Percentiles rank a stretch among this genome's conserved stretches.
Evolutionary conservation across 2,113 vertebrate genomes (phyloP).

Genomic region (Pao palembangensis): DNA sequence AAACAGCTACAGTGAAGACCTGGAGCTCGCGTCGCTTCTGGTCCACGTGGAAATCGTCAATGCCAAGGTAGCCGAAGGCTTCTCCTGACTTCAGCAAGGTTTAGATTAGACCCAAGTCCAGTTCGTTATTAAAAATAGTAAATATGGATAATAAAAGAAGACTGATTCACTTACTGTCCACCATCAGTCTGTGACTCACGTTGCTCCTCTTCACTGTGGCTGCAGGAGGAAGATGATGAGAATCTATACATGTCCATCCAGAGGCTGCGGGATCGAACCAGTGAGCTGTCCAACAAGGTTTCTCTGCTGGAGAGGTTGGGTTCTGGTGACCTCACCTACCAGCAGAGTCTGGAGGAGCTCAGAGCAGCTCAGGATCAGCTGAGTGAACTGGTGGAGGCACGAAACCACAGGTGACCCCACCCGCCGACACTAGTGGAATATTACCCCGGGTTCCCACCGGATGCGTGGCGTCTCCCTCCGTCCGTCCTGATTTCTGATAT

Average conservation of each 20-base stretch:
- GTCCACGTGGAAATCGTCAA: conserved; percentile 85
- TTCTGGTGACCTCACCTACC: conserved; percentile 77
- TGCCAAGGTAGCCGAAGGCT: conserved; percentile 76
- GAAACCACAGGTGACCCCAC: conserved; percentile 79
- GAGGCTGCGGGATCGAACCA: conserved; percentile 81
- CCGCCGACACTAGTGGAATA: background rate
- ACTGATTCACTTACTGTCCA: no score
- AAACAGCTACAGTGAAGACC: conserved; percentile 85
- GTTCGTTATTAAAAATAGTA: no score
- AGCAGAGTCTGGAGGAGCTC: conserved; percentile 82
- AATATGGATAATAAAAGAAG: no score
- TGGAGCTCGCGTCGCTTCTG: conserved; percentile 80
- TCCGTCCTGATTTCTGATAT: no score
- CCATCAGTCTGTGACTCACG: background rate
- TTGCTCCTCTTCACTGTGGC: background rate
- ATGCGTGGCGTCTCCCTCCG: no score
- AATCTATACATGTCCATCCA: conserved; percentile 86
- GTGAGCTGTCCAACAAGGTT: conserved; percentile 80
- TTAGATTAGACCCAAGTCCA: no score
- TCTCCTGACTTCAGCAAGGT: no score
- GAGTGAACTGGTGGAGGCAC: conserved; percentile 82
- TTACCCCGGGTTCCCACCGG: no score
- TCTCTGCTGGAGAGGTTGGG: conserved; percentile 79
- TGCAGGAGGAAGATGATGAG: conserved; percentile 85
- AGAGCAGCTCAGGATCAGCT: conserved; percentile 79